Evolutionary conservation across 2,888 invertebrate genomes (phyloP), one percentile per base, ranked within the genome.

Genomic region (Chouioia cunea): DNA sequence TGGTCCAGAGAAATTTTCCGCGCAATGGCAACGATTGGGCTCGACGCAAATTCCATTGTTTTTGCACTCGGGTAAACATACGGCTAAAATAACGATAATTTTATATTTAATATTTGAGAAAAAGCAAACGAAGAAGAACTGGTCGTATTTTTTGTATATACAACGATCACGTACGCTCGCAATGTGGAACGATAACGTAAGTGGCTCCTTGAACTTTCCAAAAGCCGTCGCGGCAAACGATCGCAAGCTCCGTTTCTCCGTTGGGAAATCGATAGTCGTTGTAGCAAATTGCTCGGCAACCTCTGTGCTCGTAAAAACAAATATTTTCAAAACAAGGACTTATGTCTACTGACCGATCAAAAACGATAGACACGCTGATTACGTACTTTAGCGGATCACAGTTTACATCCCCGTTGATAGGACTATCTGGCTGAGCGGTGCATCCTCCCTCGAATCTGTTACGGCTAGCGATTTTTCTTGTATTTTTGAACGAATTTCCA

Each of bases 1-100:
- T 0, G 90, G 89, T 3, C 95, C 95, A 53, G 89, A 88, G 85
- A 88, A 95, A 80, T 91, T 91, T 58, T 90, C 88, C 0, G 92
- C 89, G 78, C 96, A 97, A 50, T 90, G 86, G 80, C 96, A 97
- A 0, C 90, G 87, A 81, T 94, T 92, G 0, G 93, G 92, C 27
- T 89, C 88, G 2, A 92, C 83, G 80, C 96, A 97, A 60, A 93
- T 91, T 0, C 96, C 96, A 65, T 90, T 92, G 85, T 96, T 95
- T 81, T 91, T 88, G 83, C 96, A 97, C 0, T 89, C 87, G 0
- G 93, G 93, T 20, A 89, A 83, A 81, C 96, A 96, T 76, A 90
- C 87, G 0, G 93, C 95, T 94, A 82, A n/a, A 86, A 62, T 65
- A 20, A 18, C 10, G 20, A 52, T 36, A 12, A 47, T 0, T n/a